Percentiles rank a stretch among this genome's conserved stretches.
Conservation (phyloP, 2,888 invertebrate genomes). For the Brachyopa scutellaris region DNA sequence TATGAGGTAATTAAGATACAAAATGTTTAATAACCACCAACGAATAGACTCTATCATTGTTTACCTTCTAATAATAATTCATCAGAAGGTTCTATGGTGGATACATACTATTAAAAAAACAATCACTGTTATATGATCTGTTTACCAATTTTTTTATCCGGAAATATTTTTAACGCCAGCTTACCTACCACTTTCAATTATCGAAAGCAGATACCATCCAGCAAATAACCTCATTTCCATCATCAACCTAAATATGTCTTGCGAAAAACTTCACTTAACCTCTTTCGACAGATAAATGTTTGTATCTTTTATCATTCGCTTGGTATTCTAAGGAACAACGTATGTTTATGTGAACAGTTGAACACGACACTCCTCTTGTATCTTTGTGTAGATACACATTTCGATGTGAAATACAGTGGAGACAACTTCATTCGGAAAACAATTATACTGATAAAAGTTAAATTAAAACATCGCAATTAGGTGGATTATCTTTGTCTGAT, state of each 20-base stretch:
- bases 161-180: no score
- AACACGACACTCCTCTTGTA: no score
- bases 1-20: no score
- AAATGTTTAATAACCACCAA: no score
- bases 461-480: slow-evolving; percentile 23
- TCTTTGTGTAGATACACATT: neutral
- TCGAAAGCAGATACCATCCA: neutral
- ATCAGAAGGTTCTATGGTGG: no score
- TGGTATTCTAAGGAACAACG: no score
- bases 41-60: no score
- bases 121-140: no score
- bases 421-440: slow-evolving; percentile 14
- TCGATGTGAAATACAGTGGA: neutral
- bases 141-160: no score
- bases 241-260: neutral
- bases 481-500: slow-evolving; percentile 31
- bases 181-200: no score
- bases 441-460: slow-evolving; percentile 36
- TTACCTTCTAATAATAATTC: no score
- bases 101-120: no score
- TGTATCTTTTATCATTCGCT: neutral
- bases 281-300: neutral
- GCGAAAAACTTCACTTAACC: slow-evolving; percentile 4
- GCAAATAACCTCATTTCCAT: neutral
- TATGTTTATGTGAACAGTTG: neutral